Base-by-base conservation (phyloP, 1,140 invertebrate species). In the Drosophila guanche region DNA sequence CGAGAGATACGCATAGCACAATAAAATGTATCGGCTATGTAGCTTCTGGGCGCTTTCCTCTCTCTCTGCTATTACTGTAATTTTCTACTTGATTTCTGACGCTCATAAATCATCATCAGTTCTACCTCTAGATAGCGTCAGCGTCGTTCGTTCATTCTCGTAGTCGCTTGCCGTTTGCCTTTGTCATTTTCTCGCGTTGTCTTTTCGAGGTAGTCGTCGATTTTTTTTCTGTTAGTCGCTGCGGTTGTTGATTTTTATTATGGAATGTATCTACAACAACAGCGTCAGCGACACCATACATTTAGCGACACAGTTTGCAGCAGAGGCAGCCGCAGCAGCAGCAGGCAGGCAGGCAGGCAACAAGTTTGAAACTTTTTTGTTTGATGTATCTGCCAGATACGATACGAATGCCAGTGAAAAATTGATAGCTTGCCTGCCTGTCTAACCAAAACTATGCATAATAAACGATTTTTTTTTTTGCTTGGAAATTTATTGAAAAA, bases 21-120 rank as follows among this genome's bases (percentile, higher is more conserved):
- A 52, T 47, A 53, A 42, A 48, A 52, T 47, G 56, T 73, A 55
- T 73, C 40, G 55, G 16, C 20, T 41, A 2, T 33, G 57, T 68
- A 14, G 25, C 25, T 70, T 10, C 29, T 12, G 20, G 41, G 14
- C 20, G 14, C 25, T 43, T 22, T 58, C 42, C 10, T 42, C 22
- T 22, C 20, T 41, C 12, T 78, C 83, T 88, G 76, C 83, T 88
- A 88, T 88, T 88, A 88, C 66, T 65, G 85, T 89, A 88, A 88
- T 88, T 88, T 88, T 88, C 84, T 88, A 89, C 79, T 88, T 88
- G 84, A 88, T 88, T 88, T 88, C 84, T 89, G 84, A 84, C 84
- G 84, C 84, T 89, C 84, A 88, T 88, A 88, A 88, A 88, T 88
- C 84, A 88, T 88, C 83, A 88, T 88, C 84, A 88, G 83, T 89